A percentile compares a stretch with the other conserved stretches of the same genome.
phyloP scores from a whole-genome alignment of 2,888 invertebrate species.

The Psococerastis gibbosa region DNA sequence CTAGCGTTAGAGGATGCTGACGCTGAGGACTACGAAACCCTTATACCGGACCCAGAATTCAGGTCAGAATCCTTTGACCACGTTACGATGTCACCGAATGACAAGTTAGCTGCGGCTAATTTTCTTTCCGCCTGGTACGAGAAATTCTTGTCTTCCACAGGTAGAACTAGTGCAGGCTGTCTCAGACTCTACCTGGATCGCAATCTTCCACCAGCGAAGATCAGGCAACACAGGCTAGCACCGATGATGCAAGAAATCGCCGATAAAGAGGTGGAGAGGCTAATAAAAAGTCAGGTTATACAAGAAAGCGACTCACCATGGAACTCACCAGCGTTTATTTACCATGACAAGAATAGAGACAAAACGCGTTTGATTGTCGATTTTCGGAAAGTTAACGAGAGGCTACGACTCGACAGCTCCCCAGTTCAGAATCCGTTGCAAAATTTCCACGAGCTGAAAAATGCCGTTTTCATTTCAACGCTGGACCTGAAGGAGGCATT shows the following conservation, averaged over 20 bases:
- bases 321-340: constrained; percentile 20
- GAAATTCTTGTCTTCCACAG: too few species aligned
- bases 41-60: too few species aligned
- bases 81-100: too few species aligned
- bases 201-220: neutral
- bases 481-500: constrained; percentile 7
- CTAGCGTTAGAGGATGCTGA: too few species aligned
- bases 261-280: neutral
- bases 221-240: neutral
- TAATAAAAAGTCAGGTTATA: constrained; percentile 13
- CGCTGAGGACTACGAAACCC: too few species aligned
- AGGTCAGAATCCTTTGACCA: too few species aligned
- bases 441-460: too few species aligned
- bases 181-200: neutral
- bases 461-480: neutral
- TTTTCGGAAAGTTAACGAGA: too few species aligned
- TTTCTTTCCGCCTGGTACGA: too few species aligned
- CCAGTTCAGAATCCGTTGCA: too few species aligned
- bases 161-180: neutral
- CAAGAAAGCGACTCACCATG: constrained; percentile 19
- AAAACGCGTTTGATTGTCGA: constrained; percentile 17
- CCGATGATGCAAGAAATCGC: neutral
- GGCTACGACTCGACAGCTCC: too few species aligned
- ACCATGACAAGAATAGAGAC: constrained; percentile 20
- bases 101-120: too few species aligned